Conservation (phyloP, 1,140 invertebrate genomes). For the Reticulitermes speratus region DNA sequence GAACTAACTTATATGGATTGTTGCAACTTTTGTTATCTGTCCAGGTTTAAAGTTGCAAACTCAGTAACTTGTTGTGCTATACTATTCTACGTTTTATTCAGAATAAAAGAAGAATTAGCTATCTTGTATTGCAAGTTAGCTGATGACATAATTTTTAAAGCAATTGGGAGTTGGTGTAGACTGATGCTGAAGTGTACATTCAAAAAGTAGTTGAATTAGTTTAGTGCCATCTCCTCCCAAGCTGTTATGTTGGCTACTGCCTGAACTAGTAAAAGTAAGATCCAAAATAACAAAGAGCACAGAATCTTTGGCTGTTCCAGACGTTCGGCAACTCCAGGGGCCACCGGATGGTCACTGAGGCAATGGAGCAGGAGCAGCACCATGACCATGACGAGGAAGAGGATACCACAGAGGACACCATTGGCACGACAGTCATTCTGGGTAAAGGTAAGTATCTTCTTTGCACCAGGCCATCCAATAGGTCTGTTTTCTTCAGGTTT, state of each 20-base stretch:
- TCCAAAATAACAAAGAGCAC: constrained; percentile 46
- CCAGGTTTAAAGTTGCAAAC: not conserved
- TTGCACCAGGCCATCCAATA: not conserved
- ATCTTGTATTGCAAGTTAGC: not conserved
- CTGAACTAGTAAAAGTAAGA: constrained; percentile 27
- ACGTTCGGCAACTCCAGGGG: constrained; percentile 61
- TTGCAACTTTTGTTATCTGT: not conserved
- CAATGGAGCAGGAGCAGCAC: constrained; percentile 21
- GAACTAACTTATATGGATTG: not conserved
- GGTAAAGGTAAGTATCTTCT: constrained; percentile 45
- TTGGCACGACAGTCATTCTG: constrained; percentile 44
- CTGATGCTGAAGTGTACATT: not conserved
- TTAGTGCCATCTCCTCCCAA: not conserved
- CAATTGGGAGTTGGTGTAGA: not conserved
- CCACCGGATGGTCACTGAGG: constrained; percentile 43
- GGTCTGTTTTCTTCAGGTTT: too few relatives aligned
- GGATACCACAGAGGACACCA: constrained; percentile 28
- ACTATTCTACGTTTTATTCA: not conserved
- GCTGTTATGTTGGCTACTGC: not conserved
- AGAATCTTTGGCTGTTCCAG: constrained; percentile 73
- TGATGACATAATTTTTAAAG: not conserved
- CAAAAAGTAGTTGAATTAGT: not conserved
- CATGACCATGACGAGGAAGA: constrained; percentile 35
- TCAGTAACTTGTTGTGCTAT: not conserved
- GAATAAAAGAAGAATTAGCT: not conserved